A percentile compares a stretch with the other conserved stretches of the same genome.
These are phyloP conservation scores for Jordanella pulchra DNA, from an alignment of 2,797 vertebrate species.

Conservation along the genomic window DNA sequence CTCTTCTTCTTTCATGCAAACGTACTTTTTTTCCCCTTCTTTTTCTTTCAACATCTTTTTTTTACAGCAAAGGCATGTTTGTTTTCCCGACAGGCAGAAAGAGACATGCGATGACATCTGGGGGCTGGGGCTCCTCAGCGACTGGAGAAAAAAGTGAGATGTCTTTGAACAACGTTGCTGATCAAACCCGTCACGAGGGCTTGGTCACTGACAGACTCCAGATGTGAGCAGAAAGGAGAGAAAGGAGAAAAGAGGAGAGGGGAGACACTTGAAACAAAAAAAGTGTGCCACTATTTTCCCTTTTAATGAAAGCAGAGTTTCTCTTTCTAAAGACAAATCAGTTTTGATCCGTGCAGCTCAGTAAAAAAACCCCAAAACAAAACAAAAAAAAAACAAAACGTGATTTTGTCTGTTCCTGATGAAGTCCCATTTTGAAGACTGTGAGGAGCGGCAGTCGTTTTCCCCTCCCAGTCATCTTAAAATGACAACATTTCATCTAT, in stretches of 20 bases:
- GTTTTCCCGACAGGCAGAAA: slow-evolving; percentile 68
- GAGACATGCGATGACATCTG: slow-evolving; percentile 37
- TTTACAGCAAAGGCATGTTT: slow-evolving; percentile 60
- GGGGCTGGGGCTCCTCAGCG: slow-evolving; percentile 29
- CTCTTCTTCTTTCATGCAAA: slow-evolving; percentile 39
- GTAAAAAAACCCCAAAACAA: too few species aligned
- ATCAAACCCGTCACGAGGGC: slow-evolving; percentile 62
- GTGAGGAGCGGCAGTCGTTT: slow-evolving; percentile 62
- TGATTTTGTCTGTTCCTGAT: slow-evolving; percentile 69
- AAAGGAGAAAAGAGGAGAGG: slow-evolving; percentile 32
- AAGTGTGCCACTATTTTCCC: slow-evolving; percentile 49
- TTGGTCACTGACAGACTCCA: slow-evolving; percentile 66
- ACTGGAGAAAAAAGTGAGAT: slow-evolving; percentile 56
- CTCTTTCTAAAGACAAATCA: slow-evolving; percentile 61
- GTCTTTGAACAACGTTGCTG: slow-evolving; percentile 54
- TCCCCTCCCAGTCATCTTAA: slow-evolving; percentile 72
- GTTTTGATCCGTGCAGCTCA: slow-evolving; percentile 65
- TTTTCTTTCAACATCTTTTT: slow-evolving; percentile 49
- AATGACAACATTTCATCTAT: slow-evolving; percentile 82
- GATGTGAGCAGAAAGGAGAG: slow-evolving; percentile 44
- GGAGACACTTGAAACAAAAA: slow-evolving; percentile 40
- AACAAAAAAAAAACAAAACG: slow-evolving; percentile 24
- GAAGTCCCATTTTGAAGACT: slow-evolving; percentile 69
- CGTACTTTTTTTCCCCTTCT: slow-evolving; percentile 28
- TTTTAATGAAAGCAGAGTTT: slow-evolving; percentile 59